Conservation (phyloP, 2,888 invertebrate genomes). For the Ennomos fuscantarius region DNA sequence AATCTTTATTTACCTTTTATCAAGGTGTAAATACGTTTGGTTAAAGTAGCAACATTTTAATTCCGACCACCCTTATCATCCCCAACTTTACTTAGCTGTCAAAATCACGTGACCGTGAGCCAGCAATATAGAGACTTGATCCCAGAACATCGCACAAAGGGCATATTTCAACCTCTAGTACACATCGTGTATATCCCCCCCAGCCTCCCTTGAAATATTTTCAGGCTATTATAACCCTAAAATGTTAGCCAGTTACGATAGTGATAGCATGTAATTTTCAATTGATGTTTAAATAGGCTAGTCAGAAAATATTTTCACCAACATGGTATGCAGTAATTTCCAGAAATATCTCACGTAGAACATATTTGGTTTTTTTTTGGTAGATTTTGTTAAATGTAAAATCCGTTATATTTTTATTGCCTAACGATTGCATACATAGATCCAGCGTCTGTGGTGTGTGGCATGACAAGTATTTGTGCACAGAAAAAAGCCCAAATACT, state of each 20-base stretch:
- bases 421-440: too few species aligned
- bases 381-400: slow-evolving; percentile 4
- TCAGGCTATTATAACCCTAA: slow-evolving; percentile 24
- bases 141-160: slow-evolving; percentile 45
- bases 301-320: not conserved
- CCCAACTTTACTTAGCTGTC: slow-evolving; percentile 25
- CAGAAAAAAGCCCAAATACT: too few species aligned
- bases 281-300: slow-evolving; percentile 14
- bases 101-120: slow-evolving; percentile 44
- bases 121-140: slow-evolving; percentile 34
- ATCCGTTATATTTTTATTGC: too few species aligned
- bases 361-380: slow-evolving; percentile 3
- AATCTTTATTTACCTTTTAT: too few species aligned
- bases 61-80: slow-evolving; percentile 16
- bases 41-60: slow-evolving; percentile 4
- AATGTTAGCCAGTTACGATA: slow-evolving; percentile 3
- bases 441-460: too few species aligned
- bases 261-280: slow-evolving; percentile 15
- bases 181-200: slow-evolving; percentile 27
- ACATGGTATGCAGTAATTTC: not conserved
- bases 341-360: too few species aligned
- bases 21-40: too few species aligned
- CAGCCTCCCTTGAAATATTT: slow-evolving; percentile 8
- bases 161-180: slow-evolving; percentile 47
- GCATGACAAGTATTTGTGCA: too few species aligned